Base-by-base conservation (phyloP, 2,113 vertebrate genomes). In the Dascyllus trimaculatus region DNA sequence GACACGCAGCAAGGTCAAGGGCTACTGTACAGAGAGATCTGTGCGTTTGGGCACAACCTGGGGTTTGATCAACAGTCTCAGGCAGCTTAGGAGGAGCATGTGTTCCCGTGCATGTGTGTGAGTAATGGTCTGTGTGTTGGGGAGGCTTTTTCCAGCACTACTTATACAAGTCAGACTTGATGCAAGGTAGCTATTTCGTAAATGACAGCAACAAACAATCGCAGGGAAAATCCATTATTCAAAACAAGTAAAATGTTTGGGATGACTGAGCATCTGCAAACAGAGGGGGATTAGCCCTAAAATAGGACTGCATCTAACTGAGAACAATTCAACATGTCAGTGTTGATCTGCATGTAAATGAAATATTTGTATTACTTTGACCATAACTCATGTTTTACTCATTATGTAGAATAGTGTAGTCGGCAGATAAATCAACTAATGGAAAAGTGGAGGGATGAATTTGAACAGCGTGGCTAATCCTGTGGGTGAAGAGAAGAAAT, bases 1-100 rank as follows among this genome's bases (percentile, higher is more conserved):
- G 90, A 92, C 90, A 83, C 85, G 69, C 69, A 61, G 88, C 87
- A 91, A 92, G 91, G 92, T 93, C 91, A 92, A 89, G 88, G 85
- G 91, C 89, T 89, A 92, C 89, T 89, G 91, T 91, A 92, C 85
- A 57, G 80, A 85, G 71, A 87, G 80, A 87, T 85, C 82, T 65
- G 63, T 15, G 18, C 66, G 61, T 84, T 85, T 91, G 75, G 79
- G 81, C 86, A 81, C 70, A 88, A 85, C 78, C 88, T 66, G 75
- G 71, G 84, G 88, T 91, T 87, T 84, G 82, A 91, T 89, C 82
- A 89, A 83, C 85, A 87, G 84, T 70, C 84, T 91, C 80, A 87
- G 81, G 79, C 79, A 88, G 88, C 58, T 89, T 78, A 88, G 75
- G 71, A 64, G n/a, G 67, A 83, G 43, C 71, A 84, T 1, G 17